phyloP scores from a whole-genome alignment of 2,888 invertebrate genomes.

The Incurvaria masculella region DNA sequence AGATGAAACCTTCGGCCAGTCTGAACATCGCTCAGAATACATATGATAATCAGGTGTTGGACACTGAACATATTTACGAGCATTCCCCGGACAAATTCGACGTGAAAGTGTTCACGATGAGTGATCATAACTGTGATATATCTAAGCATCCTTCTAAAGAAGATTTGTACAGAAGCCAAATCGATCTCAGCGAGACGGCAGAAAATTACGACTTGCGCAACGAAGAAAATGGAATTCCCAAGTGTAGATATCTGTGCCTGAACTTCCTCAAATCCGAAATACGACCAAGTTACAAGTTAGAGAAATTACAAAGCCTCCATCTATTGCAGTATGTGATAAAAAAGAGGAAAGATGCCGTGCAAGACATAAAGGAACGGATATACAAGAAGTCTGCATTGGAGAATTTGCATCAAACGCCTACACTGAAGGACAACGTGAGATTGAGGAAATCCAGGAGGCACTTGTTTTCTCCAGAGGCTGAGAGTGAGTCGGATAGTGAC shows the following conservation, averaged over 20 bases:
- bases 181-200: conserved; percentile 49
- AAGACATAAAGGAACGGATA: conserved; percentile 47
- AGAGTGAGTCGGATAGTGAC: conserved; percentile 23
- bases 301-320: conserved; percentile 67
- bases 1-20: conserved; percentile 32
- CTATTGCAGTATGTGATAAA: conserved; percentile 69
- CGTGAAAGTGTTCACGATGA: conserved; percentile 31
- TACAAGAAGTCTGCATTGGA: conserved; percentile 43
- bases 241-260: conserved; percentile 43
- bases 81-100: conserved; percentile 43
- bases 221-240: conserved; percentile 36
- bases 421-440: conserved; percentile 23
- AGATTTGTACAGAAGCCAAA: conserved; percentile 31
- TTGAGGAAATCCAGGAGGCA: conserved; percentile 34
- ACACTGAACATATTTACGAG: conserved; percentile 40
- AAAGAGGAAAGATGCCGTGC: conserved; percentile 62
- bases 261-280: conserved; percentile 61
- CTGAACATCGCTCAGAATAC: conserved; percentile 27
- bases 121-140: conserved; percentile 32
- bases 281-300: conserved; percentile 68
- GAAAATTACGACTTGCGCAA: conserved; percentile 45
- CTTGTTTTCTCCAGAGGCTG: conserved; percentile 35
- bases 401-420: conserved; percentile 23
- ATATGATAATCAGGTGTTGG: conserved; percentile 18
- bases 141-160: conserved; percentile 31